Evolutionary conservation across 37 sponge, comb jelly and placozoan genomes (phyloP).

Genomic region (Beroe forskalii): DNA sequence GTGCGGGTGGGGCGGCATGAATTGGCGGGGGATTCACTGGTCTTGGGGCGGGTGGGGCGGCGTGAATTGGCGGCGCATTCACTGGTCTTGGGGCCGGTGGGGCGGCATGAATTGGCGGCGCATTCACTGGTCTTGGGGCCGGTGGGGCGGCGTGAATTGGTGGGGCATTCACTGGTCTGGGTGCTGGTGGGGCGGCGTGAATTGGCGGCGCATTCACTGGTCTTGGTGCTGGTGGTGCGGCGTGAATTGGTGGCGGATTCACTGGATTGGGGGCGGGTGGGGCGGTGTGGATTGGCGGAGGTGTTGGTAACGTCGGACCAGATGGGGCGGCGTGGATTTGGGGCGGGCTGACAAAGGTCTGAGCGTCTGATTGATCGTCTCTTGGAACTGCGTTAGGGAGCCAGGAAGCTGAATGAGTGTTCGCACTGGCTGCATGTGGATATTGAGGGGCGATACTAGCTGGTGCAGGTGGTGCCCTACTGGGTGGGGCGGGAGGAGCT

Average conservation of each 20-base stretch:
- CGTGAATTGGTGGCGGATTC: neutral
- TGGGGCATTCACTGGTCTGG: neutral
- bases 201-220: neutral
- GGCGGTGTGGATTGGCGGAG: neutral
- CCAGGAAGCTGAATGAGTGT: neutral
- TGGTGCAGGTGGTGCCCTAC: neutral
- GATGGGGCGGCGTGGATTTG: neutral
- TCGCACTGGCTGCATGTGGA: neutral
- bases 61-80: neutral
- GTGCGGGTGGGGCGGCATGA: neutral
- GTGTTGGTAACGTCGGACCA: neutral
- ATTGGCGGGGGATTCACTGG: neutral
- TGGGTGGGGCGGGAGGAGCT: neutral
- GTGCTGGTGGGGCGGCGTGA: neutral
- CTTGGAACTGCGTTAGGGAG: neutral
- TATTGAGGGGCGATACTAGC: neutral
- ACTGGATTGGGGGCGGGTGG: conserved; percentile 37
- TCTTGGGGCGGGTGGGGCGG: neutral
- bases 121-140: neutral
- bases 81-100: conserved; percentile 35
- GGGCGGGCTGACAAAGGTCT: no score
- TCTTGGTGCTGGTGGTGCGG: neutral
- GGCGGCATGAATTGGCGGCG: neutral
- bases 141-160: neutral
- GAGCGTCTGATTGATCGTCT: neutral